These are phyloP conservation scores for Patiria pectinifera DNA, from an alignment of 53 echinoderm and acorn worm genomes.

Conservation along the genomic window DNA sequence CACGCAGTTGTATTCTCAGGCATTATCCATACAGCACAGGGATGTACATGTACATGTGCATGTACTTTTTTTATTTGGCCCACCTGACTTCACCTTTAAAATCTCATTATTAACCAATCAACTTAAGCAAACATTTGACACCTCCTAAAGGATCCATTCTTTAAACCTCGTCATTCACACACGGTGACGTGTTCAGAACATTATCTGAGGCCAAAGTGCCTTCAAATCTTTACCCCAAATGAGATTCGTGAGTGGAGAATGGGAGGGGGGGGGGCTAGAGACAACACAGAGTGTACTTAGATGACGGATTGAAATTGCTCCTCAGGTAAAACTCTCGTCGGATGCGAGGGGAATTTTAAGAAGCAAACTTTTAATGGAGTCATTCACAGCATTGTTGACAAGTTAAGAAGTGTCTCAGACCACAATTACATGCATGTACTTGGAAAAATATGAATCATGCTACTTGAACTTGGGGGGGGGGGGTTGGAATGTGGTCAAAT, in stretches of 20 bases:
- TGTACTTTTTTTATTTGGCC: background rate
- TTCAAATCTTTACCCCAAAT: background rate
- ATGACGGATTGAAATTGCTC: background rate
- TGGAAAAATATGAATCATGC: too few relatives aligned
- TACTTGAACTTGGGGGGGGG: too few relatives aligned
- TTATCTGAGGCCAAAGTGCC: conserved; percentile 7
- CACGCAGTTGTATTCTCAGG: background rate
- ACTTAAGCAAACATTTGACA: conserved; percentile 52
- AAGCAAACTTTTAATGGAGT: background rate
- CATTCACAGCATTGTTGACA: too few relatives aligned
- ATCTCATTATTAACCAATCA: conserved; percentile 58
- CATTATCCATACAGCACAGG: background rate
- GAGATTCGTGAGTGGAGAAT: background rate
- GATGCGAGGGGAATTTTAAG: background rate
- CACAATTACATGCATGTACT: too few relatives aligned
- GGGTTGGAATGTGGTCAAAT: too few relatives aligned
- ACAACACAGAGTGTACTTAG: background rate
- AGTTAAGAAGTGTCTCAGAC: too few relatives aligned
- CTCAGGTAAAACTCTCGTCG: background rate
- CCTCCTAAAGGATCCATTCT: conserved; percentile 31
- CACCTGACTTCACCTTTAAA: conserved; percentile 25
- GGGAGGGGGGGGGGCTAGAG: background rate
- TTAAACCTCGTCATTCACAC: background rate
- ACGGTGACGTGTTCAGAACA: conserved; percentile 7
- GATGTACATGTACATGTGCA: too few relatives aligned